Conservation (phyloP, 2,113 vertebrate genomes). For the Puffinus mauretanicus region DNA sequence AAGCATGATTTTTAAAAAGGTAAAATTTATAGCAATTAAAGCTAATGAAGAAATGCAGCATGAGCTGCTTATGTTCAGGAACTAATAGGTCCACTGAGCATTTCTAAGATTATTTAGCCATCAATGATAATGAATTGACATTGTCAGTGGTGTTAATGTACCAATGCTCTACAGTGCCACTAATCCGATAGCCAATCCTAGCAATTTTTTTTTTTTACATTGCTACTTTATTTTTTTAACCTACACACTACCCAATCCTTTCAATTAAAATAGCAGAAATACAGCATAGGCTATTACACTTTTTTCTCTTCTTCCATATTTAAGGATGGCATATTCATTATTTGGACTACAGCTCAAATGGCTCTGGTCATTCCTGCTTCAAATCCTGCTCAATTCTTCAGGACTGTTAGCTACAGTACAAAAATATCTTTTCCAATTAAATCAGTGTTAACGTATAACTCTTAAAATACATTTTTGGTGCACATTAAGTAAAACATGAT, state of each 20-base stretch:
- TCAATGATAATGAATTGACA: constrained; percentile 83
- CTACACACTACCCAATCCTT: not conserved
- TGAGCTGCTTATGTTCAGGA: constrained; percentile 81
- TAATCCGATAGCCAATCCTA: constrained; percentile 56
- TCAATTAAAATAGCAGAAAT: constrained; percentile 3
- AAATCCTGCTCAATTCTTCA: not conserved
- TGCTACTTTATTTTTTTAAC: constrained; percentile 45
- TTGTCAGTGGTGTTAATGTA: constrained; percentile 75
- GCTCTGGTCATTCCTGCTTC: not conserved
- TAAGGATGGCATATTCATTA: not conserved
- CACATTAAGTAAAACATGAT: not conserved
- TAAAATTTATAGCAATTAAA: constrained; percentile 85
- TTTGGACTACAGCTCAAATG: not conserved
- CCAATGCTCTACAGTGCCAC: constrained; percentile 60
- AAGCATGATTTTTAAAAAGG: constrained; percentile 80
- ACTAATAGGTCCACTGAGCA: constrained; percentile 84
- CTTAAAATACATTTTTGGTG: constrained; percentile 7
- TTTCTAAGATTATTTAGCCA: constrained; percentile 79
- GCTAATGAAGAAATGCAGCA: constrained; percentile 85
- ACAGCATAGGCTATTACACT: not conserved
- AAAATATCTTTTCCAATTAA: constrained; percentile 14
- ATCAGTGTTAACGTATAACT: not conserved
- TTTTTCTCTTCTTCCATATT: not conserved
- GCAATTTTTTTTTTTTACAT: constrained; percentile 29
- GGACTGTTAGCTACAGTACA: not conserved